Conservation (phyloP, 2,797 vertebrate genomes). For the Falco novaeseelandiae region DNA sequence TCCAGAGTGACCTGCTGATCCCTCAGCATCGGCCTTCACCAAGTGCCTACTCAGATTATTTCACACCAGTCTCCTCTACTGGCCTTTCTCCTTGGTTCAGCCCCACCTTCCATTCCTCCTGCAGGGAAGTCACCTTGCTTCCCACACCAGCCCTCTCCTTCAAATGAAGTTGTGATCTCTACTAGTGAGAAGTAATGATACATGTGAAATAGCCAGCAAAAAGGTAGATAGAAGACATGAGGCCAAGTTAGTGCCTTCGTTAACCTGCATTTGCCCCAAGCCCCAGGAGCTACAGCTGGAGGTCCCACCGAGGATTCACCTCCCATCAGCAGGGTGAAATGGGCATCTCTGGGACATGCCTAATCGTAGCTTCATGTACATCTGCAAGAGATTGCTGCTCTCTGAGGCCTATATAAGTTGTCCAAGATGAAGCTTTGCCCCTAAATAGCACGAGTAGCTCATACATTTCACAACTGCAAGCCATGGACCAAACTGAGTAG, state of each 20-base stretch:
- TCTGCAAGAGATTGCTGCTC: not conserved
- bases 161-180: not conserved
- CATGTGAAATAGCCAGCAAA: not conserved
- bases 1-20: not conserved
- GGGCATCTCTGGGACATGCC: not conserved
- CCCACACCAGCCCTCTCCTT: not conserved
- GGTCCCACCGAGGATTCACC: not conserved
- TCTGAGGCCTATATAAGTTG: not conserved
- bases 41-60: not conserved
- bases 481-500: too few relatives aligned
- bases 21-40: not conserved
- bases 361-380: fast-evolving
- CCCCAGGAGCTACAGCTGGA: not conserved
- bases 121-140: not conserved
- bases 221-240: not conserved
- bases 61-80: not conserved
- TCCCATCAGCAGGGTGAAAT: not conserved
- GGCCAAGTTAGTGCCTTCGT: not conserved
- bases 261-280: not conserved
- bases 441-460: not conserved
- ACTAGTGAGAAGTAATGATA: not conserved
- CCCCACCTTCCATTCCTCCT: not conserved
- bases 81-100: not conserved
- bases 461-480: not conserved
- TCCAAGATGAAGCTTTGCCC: not conserved